Percentiles rank a stretch among this genome's conserved stretches.
These are phyloP conservation scores for Meloidogyne exigua DNA, from an alignment of 1,140 invertebrate species.

Conservation along the genomic window DNA sequence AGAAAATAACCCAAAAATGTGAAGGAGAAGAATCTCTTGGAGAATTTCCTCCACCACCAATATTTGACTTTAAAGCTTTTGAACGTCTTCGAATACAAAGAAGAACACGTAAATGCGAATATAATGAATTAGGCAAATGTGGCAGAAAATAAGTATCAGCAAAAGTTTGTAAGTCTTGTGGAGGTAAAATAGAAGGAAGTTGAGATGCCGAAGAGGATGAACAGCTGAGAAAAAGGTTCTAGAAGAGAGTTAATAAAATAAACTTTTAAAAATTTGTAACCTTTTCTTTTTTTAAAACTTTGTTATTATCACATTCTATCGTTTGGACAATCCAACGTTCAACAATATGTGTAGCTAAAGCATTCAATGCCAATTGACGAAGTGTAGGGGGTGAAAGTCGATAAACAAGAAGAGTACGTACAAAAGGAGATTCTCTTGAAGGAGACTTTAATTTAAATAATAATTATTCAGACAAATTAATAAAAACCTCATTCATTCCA, in stretches of 20 bases:
- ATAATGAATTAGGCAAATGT: slow-evolving; percentile 13
- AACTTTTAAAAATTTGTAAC: slow-evolving; percentile 8
- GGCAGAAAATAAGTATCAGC: neutral
- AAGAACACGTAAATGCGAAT: slow-evolving; percentile 15
- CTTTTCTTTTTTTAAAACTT: neutral
- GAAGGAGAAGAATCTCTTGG: slow-evolving; percentile 18
- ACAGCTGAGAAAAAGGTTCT: neutral
- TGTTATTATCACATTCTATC: slow-evolving; percentile 10
- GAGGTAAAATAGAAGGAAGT: neutral
- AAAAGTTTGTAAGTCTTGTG: neutral
- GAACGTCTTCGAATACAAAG: slow-evolving; percentile 13
- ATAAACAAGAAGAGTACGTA: slow-evolving; percentile 21
- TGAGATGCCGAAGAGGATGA: neutral
- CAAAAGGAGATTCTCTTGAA: slow-evolving; percentile 23
- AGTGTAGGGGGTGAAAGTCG: slow-evolving; percentile 5
- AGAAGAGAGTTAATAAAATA: neutral
- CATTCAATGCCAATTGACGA: slow-evolving; percentile 22
- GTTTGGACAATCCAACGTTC: slow-evolving; percentile 15
- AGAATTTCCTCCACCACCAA: slow-evolving; percentile 10
- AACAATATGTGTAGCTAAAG: slow-evolving; percentile 13
- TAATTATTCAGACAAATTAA: neutral
- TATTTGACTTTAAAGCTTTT: slow-evolving; percentile 16
- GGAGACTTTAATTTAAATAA: neutral
- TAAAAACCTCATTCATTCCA: slow-evolving; percentile 18
- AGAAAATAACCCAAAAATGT: slow-evolving; percentile 7